Percentiles rank a stretch among this genome's conserved stretches.
Evolutionary conservation across 1,140 invertebrate genomes (phyloP).

Genomic region (Pentalonia nigronervosa): DNA sequence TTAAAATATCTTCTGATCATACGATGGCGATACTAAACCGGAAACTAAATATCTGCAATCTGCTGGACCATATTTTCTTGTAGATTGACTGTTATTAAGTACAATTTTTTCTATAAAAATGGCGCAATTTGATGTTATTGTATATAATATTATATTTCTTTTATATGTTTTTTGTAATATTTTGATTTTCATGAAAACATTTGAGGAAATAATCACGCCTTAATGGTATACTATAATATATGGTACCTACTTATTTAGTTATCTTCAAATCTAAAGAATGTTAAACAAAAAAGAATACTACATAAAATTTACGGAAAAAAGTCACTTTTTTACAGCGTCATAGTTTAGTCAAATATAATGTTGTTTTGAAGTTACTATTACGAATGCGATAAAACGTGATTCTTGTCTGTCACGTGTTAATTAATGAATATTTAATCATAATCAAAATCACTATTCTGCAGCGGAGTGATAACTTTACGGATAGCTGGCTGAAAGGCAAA

Average conservation of each 20-base stretch:
- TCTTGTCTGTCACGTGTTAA: neutral
- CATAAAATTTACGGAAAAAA: too few relatives aligned
- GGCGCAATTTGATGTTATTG: neutral
- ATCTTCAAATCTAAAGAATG: too few relatives aligned
- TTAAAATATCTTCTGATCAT: neutral
- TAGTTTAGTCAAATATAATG: neutral
- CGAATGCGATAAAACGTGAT: too few relatives aligned
- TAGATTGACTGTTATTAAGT: neutral
- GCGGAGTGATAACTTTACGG: neutral
- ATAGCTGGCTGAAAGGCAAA: neutral
- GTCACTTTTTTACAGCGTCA: neutral
- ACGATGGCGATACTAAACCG: neutral
- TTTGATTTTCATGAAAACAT: neutral
- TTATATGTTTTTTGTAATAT: neutral
- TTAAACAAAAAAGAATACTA: too few relatives aligned
- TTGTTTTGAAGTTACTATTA: neutral
- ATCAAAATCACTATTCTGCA: neutral
- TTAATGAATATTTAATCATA: neutral
- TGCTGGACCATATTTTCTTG: neutral
- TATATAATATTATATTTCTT: neutral
- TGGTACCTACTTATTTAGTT: too few relatives aligned
- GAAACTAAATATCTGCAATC: neutral
- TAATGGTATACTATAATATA: neutral
- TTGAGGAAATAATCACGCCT: neutral
- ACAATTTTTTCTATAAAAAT: neutral